A percentile compares a stretch with the other conserved stretches of the same genome.
Evolutionary conservation across 2,113 vertebrate species (phyloP).

Genomic region (Probosciger aterrimus): DNA sequence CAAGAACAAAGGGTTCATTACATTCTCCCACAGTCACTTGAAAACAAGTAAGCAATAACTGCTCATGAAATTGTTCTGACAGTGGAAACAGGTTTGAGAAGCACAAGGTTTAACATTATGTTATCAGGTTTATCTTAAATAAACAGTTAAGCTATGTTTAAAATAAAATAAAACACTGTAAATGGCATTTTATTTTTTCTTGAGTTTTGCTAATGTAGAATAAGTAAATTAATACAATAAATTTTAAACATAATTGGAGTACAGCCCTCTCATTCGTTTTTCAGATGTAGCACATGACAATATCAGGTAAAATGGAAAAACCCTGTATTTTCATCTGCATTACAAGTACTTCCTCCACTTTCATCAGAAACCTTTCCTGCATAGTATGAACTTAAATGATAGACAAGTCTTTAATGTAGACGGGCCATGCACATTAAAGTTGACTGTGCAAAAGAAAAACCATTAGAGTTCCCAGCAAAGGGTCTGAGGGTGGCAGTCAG

Average conservation of each 20-base stretch:
- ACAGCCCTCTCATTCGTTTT: not conserved
- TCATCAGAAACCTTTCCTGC: not conserved
- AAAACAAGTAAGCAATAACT: not conserved
- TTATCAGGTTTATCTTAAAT: not conserved
- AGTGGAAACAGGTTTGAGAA: not conserved
- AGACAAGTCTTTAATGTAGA: not conserved
- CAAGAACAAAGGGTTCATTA: not conserved
- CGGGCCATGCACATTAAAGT: not conserved
- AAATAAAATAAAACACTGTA: not conserved
- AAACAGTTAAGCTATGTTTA: not conserved
- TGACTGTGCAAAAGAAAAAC: not conserved
- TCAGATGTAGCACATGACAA: not conserved
- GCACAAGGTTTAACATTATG: not conserved
- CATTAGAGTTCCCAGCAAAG: not conserved
- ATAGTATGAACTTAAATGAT: not conserved
- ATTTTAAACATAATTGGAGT: not conserved
- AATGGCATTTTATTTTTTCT: not conserved
- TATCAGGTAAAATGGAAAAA: not conserved
- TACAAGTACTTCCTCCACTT: not conserved
- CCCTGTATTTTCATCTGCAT: not conserved
- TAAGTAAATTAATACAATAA: not conserved
- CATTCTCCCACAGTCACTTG: not conserved
- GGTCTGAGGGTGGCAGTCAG: constrained; percentile 7
- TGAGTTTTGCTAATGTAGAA: not conserved
- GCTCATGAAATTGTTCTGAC: not conserved